Conservation (phyloP, 1,140 invertebrate genomes). For the Andrena cerasifolii region DNA sequence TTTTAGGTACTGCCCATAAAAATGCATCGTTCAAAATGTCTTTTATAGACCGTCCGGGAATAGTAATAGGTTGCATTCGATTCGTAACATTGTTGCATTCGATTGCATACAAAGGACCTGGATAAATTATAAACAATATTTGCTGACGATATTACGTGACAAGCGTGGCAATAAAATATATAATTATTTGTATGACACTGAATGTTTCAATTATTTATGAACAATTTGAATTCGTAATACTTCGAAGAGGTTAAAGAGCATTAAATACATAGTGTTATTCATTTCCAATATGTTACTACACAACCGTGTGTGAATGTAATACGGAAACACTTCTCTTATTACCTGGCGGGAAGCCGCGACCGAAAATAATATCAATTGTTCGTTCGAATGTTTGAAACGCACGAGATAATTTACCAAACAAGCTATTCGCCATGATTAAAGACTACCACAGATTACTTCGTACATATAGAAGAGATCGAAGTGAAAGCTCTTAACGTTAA, state of each 20-base stretch:
- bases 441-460: background rate
- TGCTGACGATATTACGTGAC: background rate
- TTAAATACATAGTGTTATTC: background rate
- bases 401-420: conserved; percentile 71
- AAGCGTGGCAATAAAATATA: background rate
- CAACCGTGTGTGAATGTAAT: background rate
- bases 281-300: background rate
- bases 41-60: conserved; percentile 81
- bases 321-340: conserved; percentile 5
- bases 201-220: background rate
- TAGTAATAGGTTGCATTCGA: conserved; percentile 36
- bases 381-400: conserved; percentile 75
- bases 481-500: background rate
- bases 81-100: conserved; percentile 69
- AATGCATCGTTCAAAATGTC: conserved; percentile 88
- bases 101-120: conserved; percentile 72
- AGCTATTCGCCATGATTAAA: conserved; percentile 67
- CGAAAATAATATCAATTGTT: conserved; percentile 70
- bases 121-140: conserved; percentile 56
- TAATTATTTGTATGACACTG: background rate
- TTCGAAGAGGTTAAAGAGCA: conserved; percentile 20
- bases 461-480: background rate
- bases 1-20: conserved; percentile 91
- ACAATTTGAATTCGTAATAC: background rate
- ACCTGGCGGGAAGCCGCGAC: conserved; percentile 80